These are phyloP conservation scores for Entomobrya multifasciata DNA, from an alignment of 2,888 invertebrate genomes.

Conservation along the genomic window DNA sequence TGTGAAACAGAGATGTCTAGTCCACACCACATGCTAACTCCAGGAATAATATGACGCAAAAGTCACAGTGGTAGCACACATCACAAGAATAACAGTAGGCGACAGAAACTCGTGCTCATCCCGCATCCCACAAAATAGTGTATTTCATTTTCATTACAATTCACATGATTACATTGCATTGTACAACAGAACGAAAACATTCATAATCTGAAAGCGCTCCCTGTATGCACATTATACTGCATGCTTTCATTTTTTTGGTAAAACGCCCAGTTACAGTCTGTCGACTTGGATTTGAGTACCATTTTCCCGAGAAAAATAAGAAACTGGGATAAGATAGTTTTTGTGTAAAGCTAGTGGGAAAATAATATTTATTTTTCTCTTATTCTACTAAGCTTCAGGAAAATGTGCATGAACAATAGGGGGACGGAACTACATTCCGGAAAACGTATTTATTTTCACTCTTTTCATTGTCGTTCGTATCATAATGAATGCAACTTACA, in stretches of 20 bases:
- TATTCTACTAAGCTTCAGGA: conserved; percentile 16
- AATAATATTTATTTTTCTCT: conserved; percentile 40
- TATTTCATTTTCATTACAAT: conserved; percentile 68
- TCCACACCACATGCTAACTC: not conserved
- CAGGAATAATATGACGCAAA: not conserved
- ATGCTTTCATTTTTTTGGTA: not conserved
- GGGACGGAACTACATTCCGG: conserved; percentile 47
- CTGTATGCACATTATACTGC: conserved; percentile 10
- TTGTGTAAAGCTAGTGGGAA: conserved; percentile 36
- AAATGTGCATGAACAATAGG: not conserved
- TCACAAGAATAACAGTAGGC: conserved; percentile 37
- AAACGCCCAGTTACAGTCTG: not conserved
- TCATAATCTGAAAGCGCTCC: conserved; percentile 58
- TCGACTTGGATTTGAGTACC: conserved; percentile 11
- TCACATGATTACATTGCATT: conserved; percentile 60
- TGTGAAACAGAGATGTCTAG: conserved; percentile 4
- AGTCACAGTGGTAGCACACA: conserved; percentile 7
- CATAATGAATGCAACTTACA: conserved; percentile 38
- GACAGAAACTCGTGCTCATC: not conserved
- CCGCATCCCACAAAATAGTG: conserved; percentile 22
- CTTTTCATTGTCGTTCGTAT: not conserved
- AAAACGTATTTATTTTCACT: conserved; percentile 35
- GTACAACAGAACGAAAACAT: conserved; percentile 49
- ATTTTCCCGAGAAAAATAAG: too few species aligned
- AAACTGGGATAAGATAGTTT: too few species aligned